Evolutionary conservation across 2,888 invertebrate species (phyloP), one percentile per base, ranked within the genome.

Genomic region (Idaea biselata): DNA sequence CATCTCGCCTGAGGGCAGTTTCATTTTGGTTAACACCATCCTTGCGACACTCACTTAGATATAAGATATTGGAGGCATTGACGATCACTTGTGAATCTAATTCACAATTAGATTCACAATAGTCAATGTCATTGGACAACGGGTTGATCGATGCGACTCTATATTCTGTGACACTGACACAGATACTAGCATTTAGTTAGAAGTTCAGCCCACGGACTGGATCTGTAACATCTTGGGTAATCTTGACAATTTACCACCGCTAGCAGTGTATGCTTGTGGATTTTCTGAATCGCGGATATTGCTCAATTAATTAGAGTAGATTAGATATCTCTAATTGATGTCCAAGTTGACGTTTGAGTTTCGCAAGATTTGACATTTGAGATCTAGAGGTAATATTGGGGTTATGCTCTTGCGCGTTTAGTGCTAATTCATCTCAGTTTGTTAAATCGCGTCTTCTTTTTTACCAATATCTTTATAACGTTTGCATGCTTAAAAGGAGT

Each of bases 41-140:
- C 44, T 44, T 44, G 44, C 44, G 44, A 7, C 44, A 44, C 44
- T 11, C 44, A 44, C 44, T 44, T 44, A 44, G 11, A 14, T 44
- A 8, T 44, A 44, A 67, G 67, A 68, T 61, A 60, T 62, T 68
- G 71, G 62, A 66, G 64, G 69, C 70, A 76, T 76, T 79, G 64
- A 70, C 77, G 75, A 70, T 68, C 73, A 66, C 66, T 75, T 80
- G 78, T 76, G 75, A 82, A 78, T 81, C 69, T 73, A 77, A 82
- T 77, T 75, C 73, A 77, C 79, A 76, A 73, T 73, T 44, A 44
- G 44, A 44, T 2, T 44, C 44, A 44, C 44, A 44, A 44, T 44
- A 44, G 44, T 44, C 44, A 44, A 44, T 44, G 44, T 44, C 44
- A 44, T 44, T 44, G 44, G 44, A 8, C 14, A 44, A 44, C 44